Evolutionary conservation across 2,797 vertebrate genomes (phyloP).

Genomic region (Muscicapa striata): DNA sequence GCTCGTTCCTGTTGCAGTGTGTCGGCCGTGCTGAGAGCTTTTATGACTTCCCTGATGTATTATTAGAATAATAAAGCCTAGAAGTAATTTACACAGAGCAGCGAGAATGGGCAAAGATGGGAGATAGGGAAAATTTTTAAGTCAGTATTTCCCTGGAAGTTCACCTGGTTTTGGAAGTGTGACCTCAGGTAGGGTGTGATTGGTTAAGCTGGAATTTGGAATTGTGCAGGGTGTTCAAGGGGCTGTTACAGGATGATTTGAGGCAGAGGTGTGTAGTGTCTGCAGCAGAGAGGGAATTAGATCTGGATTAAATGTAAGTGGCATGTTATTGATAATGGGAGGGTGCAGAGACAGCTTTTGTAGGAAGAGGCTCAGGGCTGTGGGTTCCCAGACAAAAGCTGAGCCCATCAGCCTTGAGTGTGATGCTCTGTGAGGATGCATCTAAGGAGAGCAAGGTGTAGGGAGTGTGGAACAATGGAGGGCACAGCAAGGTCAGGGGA

Average conservation of each 20-base stretch:
- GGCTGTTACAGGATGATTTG: neutral
- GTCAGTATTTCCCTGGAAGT: neutral
- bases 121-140: neutral
- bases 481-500: neutral
- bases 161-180: neutral
- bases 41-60: neutral
- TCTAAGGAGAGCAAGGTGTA: neutral
- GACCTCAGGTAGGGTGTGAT: neutral
- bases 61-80: neutral
- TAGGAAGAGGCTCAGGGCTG: neutral
- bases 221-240: rapidly evolving
- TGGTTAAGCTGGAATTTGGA: neutral
- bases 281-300: neutral
- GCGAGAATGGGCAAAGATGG: neutral
- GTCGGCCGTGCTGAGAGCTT: neutral
- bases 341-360: neutral
- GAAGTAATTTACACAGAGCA: neutral
- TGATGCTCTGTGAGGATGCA: neutral
- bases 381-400: neutral
- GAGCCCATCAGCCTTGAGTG: neutral
- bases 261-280: neutral
- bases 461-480: neutral
- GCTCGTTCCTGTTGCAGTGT: neutral
- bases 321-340: neutral
- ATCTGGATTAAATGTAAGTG: neutral